Evolutionary conservation across 2,113 vertebrate species (phyloP), one percentile per base, ranked within the genome.

Genomic region (Myiagra hebetior): DNA sequence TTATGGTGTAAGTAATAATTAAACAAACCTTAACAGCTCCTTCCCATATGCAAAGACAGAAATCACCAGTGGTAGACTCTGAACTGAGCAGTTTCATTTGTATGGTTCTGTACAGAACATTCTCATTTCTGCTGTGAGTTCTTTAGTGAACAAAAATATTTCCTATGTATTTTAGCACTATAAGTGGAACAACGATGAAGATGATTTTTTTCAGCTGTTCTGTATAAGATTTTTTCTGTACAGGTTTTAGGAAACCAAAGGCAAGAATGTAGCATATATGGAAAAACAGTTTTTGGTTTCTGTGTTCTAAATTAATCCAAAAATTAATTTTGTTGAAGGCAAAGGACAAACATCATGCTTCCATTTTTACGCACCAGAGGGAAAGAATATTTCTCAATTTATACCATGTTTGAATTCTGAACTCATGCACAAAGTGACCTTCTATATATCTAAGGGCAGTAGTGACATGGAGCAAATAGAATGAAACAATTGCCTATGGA

Each of bases 1-100:
- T 94, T 92, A 84, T 70, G 70, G 47, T 74, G 56, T 67, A 94
- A 94, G 87, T 63, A 96, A 96, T 96, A 95, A 95, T 94, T 91
- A 97, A 96, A 94, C 89, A 95, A 94, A 95, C 22, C 50, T 90
- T 96, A 94, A 83, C 68, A 84, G 47, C 63, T 93, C 47, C 67
- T 95, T 81, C 24, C 24, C 60, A 77, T 70, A 88, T 88, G 63
- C 75, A 91, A 90, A 91, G 83, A 53, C 50, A 92, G 77, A 92
- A 93, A 70, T 92, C 75, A 77, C 5, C 35, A 67, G 42, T 37
- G 30, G 10, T 70, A 85, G 35, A 47, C 15, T 85, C 60, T 52
- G 82, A 95, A 69, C 9, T 13, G 27, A 84, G 30, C 27, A 44
- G 30, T 64, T 87, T 81, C 33, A 31, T 85, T 90, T 83, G 7